phyloP scores from a whole-genome alignment of 2,888 invertebrate species.

The Leptinotarsa juncta region DNA sequence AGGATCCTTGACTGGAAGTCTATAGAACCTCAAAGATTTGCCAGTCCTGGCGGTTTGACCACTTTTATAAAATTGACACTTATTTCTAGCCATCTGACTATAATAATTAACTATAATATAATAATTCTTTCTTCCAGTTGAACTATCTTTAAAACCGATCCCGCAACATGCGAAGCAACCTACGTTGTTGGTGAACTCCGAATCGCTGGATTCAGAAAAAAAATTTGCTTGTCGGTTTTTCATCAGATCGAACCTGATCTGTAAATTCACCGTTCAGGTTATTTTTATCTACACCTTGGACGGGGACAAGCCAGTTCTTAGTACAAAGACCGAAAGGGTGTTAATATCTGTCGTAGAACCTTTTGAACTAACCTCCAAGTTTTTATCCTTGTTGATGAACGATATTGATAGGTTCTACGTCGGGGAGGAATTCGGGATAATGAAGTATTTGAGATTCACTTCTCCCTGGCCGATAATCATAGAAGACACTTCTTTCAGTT shows the following conservation, averaged over 20 bases:
- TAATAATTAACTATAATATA: no score
- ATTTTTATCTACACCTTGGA: conserved; percentile 71
- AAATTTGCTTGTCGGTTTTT: conserved; percentile 66
- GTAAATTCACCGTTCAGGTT: conserved; percentile 69
- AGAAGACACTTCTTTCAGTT: conserved; percentile 74
- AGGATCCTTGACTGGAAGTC: no score
- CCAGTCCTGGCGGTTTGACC: no score
- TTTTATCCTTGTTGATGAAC: conserved; percentile 72
- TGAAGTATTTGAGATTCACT: conserved; percentile 76
- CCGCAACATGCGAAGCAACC: conserved; percentile 68
- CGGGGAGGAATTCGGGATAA: conserved; percentile 76
- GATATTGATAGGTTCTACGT: conserved; percentile 76
- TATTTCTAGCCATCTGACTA: no score
- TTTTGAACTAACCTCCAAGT: conserved; percentile 76
- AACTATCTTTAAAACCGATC: conserved; percentile 67
- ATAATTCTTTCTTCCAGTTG: conserved; percentile 64
- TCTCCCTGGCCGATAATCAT: conserved; percentile 79
- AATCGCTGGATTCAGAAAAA: conserved; percentile 55
- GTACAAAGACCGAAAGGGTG: conserved; percentile 72
- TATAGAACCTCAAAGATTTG: no score
- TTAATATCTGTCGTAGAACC: conserved; percentile 76
- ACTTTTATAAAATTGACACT: no score
- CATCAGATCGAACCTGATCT: conserved; percentile 73
- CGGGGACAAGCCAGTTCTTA: conserved; percentile 64
- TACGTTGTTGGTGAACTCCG: conserved; percentile 60